Base-by-base conservation (phyloP, 2,113 vertebrate species). In the Macquaria ambigua region DNA sequence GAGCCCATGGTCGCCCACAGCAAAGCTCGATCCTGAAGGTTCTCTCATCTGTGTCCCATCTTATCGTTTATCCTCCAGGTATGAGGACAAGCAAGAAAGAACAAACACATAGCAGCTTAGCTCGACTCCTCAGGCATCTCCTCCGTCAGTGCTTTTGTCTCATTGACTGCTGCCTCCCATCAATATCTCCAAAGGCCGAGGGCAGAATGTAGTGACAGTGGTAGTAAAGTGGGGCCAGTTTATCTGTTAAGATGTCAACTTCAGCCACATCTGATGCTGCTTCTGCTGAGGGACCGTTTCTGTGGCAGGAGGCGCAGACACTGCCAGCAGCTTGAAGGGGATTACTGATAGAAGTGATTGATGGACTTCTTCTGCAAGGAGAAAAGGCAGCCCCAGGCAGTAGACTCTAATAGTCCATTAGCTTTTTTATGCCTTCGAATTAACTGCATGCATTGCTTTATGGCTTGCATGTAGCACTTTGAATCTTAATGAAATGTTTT, bases 281-380 rank as follows among this genome's bases (percentile, higher is more conserved):
- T 59, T 64, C 61, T 71, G 78, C 20, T 28, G 53, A 82, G 74
- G 84, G 83, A 37, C 71, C 12, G 6, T 76, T 68, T 86, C 82
- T 81, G n/a, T 59, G 58, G 85, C 74, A 56, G 87, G 68, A 82
- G 72, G 80, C 76, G 37, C 64, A 92, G 78, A 87, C 91, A 75
- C 76, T 37, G 85, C 81, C 52, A 23, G 85, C 87, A 89, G 92
- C 92, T 79, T 70, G 85, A 61, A 74, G 66, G 67, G 85, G 87
- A 90, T 94, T 90, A 90, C 86, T 87, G 91, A 91, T 87, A 77
- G 72, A 87, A 77, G 87, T 93, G 93, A 95, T 92, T 93, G 88
- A 95, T 93, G 89, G 66, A 72, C 82, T 85, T 91, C 86, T 69
- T 83, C 75, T 80, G 74, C 46, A 11, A 86, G 80, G 83, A 86